These are phyloP conservation scores for Mesochorus sp. DNA, from an alignment of 2,888 invertebrate species.

Conservation along the genomic window DNA sequence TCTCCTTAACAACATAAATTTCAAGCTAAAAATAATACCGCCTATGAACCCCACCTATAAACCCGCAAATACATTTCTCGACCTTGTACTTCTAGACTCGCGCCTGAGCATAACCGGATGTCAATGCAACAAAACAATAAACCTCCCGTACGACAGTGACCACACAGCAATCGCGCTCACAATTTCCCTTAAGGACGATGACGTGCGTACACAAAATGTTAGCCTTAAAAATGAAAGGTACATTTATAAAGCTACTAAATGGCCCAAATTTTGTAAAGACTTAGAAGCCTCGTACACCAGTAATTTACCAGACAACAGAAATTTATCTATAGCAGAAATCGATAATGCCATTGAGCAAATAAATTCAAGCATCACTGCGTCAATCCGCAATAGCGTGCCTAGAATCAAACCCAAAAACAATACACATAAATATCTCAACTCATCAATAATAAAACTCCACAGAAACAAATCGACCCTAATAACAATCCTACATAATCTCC, in stretches of 20 bases:
- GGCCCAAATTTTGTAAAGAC: neutral
- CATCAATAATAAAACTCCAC: conserved; percentile 10
- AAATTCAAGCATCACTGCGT: neutral
- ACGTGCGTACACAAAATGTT: neutral
- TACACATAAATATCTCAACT: conserved; percentile 1
- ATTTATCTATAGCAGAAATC: conserved; percentile 22
- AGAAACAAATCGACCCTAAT: conserved; percentile 17
- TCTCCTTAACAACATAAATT: neutral
- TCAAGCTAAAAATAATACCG: neutral
- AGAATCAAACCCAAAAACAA: conserved; percentile 1
- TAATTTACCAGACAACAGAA: neutral
- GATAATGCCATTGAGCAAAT: neutral
- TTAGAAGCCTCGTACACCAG: neutral
- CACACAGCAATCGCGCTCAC: conserved; percentile 12
- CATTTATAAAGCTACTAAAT: conserved; percentile 11
- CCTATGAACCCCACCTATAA: neutral
- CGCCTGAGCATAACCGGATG: neutral
- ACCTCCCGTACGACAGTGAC: conserved; percentile 32
- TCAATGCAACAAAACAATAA: neutral
- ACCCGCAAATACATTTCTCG: neutral
- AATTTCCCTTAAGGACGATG: neutral
- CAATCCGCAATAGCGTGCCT: conserved; percentile 6
- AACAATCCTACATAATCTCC: neutral
- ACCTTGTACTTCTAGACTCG: neutral
- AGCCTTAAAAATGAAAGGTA: neutral